phyloP scores from a whole-genome alignment of 2,797 vertebrate genomes.

The Muraenolepis orangiensis region DNA sequence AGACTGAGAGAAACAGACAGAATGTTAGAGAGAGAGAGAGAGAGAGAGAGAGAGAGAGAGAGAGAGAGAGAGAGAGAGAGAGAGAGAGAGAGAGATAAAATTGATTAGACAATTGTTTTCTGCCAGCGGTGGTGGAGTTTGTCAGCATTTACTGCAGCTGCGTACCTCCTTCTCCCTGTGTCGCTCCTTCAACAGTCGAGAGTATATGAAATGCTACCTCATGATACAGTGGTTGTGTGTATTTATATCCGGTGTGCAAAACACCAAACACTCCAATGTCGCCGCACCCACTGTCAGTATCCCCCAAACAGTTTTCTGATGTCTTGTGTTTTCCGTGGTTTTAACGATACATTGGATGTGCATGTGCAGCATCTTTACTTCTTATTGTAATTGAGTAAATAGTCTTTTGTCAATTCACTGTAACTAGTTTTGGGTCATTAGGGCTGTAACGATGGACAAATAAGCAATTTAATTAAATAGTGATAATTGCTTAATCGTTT shows the following conservation, averaged over 20 bases:
- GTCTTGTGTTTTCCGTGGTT: neutral
- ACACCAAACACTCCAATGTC: neutral
- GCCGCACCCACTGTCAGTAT: neutral
- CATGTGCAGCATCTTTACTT: neutral
- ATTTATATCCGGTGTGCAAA: neutral
- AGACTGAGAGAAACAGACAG: conserved; percentile 33
- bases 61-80: conserved; percentile 3
- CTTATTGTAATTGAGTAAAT: neutral
- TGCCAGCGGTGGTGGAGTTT: conserved; percentile 53
- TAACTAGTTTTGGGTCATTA: neutral
- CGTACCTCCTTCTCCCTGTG: neutral
- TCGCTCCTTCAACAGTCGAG: neutral
- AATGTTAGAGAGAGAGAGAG: neutral
- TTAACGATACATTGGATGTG: neutral
- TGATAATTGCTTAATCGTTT: too few relatives aligned
- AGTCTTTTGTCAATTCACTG: neutral
- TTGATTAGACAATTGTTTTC: conserved; percentile 56
- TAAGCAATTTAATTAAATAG: too few relatives aligned
- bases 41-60: neutral
- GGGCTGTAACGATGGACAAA: too few relatives aligned
- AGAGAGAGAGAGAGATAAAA: conserved; percentile 35
- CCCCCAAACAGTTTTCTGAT: neutral
- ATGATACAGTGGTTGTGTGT: neutral
- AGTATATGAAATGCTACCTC: neutral
- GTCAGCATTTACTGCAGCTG: neutral